phyloP scores from a whole-genome alignment of 2,797 vertebrate genomes.

The Oceanodroma leucorhoa region DNA sequence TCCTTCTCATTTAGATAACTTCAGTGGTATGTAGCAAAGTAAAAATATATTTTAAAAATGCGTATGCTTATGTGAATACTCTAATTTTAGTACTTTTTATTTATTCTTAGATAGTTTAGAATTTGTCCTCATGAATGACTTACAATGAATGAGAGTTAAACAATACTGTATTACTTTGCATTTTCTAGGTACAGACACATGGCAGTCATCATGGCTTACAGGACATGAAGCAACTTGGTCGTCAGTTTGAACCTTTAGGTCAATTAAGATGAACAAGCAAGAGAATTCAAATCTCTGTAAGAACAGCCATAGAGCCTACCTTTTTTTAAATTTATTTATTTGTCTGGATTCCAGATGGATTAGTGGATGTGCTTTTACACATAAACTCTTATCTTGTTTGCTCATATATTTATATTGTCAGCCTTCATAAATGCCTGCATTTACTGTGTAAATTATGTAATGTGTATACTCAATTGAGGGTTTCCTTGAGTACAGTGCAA shows the following conservation, averaged over 20 bases:
- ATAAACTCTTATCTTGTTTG: not conserved
- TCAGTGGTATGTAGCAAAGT: not conserved
- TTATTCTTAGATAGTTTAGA: not conserved
- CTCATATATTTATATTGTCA: not conserved
- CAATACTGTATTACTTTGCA: not conserved
- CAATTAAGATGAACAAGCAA: not conserved
- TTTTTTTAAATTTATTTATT: not conserved
- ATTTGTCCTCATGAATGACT: not conserved
- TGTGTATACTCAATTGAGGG: fast-evolving
- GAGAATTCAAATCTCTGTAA: not conserved
- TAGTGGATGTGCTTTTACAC: not conserved
- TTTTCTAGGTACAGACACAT: not conserved
- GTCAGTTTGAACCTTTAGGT: not conserved
- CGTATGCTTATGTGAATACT: not conserved
- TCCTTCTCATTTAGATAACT: not conserved
- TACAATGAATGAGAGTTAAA: not conserved
- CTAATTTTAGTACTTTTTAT: not conserved
- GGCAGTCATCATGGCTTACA: not conserved
- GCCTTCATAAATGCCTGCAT: not conserved
- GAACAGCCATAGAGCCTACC: not conserved
- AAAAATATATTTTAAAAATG: not conserved
- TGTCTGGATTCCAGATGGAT: not conserved
- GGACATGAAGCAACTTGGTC: not conserved
- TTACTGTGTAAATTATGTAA: not conserved
- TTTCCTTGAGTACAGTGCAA: not conserved